Percentiles rank a stretch among this genome's conserved stretches.
Conservation (phyloP, 2,888 invertebrate species). For the Lithophane leautieri region DNA sequence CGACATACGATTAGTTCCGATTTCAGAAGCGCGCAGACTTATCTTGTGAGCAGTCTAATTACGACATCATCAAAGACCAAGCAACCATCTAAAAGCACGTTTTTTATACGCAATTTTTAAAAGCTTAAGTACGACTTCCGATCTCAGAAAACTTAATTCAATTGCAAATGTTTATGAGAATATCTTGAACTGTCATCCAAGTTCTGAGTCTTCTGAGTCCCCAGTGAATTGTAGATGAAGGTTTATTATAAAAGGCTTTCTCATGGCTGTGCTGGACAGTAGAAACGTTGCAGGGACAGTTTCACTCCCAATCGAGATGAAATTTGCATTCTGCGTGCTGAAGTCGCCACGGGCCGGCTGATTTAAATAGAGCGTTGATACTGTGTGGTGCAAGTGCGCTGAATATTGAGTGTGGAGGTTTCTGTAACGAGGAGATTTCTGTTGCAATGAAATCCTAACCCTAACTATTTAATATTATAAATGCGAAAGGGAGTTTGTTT, state of each 20-base stretch:
- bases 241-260: constrained; percentile 64
- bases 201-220: constrained; percentile 26
- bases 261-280: constrained; percentile 53
- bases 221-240: constrained; percentile 44
- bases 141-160: constrained; percentile 34
- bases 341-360: constrained; percentile 70
- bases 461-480: no score
- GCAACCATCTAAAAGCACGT: neutral
- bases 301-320: constrained; percentile 81
- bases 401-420: constrained; percentile 10
- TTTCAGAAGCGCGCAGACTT: no score
- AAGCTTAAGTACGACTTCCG: constrained; percentile 2
- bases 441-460: neutral
- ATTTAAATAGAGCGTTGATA: constrained; percentile 78
- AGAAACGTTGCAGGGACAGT: constrained; percentile 72
- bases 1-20: no score
- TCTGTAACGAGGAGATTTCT: neutral
- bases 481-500: no score
- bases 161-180: constrained; percentile 52
- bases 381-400: constrained; percentile 63
- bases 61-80: neutral
- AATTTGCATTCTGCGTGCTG: constrained; percentile 85
- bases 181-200: constrained; percentile 52
- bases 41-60: neutral
- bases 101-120: neutral